Evolutionary conservation across 2,113 vertebrate genomes (phyloP).

Genomic region (Mohoua ochrocephala): DNA sequence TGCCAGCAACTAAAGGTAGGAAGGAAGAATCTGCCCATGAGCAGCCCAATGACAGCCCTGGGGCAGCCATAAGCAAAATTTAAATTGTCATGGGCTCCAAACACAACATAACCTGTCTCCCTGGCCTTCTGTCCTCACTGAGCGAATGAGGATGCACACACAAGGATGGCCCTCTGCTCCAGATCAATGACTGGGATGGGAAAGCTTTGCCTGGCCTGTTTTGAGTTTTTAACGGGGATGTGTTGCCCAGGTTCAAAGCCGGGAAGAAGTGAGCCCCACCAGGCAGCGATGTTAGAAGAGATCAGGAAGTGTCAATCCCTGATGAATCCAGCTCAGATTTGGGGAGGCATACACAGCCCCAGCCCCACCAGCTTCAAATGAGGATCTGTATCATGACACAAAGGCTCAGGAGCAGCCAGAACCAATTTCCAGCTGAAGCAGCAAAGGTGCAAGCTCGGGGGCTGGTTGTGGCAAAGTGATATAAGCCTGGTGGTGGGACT

Average conservation of each 20-base stretch:
- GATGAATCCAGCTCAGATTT: neutral
- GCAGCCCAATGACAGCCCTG: neutral
- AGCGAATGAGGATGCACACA: neutral
- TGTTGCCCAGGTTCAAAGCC: neutral
- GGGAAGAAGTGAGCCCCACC: neutral
- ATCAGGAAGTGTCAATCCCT: neutral
- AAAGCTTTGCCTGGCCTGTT: neutral
- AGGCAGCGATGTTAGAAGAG: neutral
- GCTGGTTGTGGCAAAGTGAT: neutral
- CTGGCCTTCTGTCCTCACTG: neutral
- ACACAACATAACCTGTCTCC: neutral
- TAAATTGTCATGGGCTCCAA: neutral
- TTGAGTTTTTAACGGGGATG: neutral
- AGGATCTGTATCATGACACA: neutral
- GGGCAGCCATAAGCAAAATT: neutral
- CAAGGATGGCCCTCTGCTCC: neutral
- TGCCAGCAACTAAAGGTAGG: neutral
- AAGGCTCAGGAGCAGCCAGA: neutral
- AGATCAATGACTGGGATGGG: neutral
- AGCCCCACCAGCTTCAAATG: neutral
- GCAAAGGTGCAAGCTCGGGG: neutral
- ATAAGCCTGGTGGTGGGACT: neutral
- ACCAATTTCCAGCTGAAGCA: neutral
- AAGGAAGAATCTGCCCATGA: neutral
- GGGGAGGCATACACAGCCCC: neutral